Evolutionary conservation across 2,888 invertebrate genomes (phyloP), one percentile per base, ranked within the genome.

Genomic region (Apomyelois bistriatella): DNA sequence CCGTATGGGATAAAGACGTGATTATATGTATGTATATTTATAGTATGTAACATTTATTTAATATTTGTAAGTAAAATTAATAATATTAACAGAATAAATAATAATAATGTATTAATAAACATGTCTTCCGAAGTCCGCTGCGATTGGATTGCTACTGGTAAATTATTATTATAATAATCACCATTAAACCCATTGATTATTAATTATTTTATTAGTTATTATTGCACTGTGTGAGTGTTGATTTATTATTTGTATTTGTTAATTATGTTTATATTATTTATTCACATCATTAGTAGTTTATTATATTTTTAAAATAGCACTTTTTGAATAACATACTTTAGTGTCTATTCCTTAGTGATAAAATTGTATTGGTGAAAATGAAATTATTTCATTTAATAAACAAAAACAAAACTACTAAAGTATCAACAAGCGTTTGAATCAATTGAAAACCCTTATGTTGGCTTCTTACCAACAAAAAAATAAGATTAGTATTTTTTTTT

Each of bases 81-180:
- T 28, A 64, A 58, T 66, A 70, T 74, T 70, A 66, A 66, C 64
- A 69, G 13, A 73, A 68, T 69, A 67, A 72, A 70, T 66, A 72
- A 76, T 76, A 77, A 79, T 76, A 74, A 71, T 58, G 63, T 65
- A 64, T 74, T 72, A 74, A 72, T 69, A 69, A 22, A 72, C 71
- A 75, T 70, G 58, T 60, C 60, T 91, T 91, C 91, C 91, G 91
- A 93, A 94, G 94, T 93, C 93, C 84, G 93, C 94, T 88, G 93
- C 93, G 85, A 93, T 94, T 84, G 94, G 94, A 93, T 92, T 94
- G 83, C 91, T 94, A 90, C 93, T 94, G 94, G 94, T 94, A 94
- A 94, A 91, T 66, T 64, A 74, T 66, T 70, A 62, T 62, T 66
- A 65, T 74, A 90, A 88, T 68, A 72, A 57, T 58, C 58, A 49